A percentile compares a stretch with the other conserved stretches of the same genome.
Conservation (phyloP, 1,140 invertebrate species). For the Calliphora vicina region DNA sequence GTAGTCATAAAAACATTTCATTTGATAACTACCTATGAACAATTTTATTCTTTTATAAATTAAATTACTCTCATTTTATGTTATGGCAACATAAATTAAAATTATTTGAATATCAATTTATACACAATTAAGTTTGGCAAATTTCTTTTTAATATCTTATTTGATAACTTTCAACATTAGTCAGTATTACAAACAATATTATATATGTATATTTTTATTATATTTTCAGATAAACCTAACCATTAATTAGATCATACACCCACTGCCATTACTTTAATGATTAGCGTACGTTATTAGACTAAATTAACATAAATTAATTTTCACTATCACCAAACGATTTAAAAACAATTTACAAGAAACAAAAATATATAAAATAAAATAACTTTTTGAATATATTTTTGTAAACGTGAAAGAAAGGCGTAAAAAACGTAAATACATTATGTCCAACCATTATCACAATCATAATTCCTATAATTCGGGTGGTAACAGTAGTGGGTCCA, state of each 20-base stretch:
- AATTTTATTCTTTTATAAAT: too few species aligned
- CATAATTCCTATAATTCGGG: constrained; percentile 23
- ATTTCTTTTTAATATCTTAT: too few species aligned
- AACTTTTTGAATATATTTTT: background rate
- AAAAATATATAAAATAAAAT: background rate
- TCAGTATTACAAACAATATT: too few species aligned
- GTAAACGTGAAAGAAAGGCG: constrained; percentile 4
- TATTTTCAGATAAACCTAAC: background rate
- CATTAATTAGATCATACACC: constrained; percentile 1
- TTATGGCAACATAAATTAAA: too few species aligned
- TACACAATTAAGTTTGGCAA: too few species aligned
- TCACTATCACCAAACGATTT: background rate
- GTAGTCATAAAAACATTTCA: too few species aligned
- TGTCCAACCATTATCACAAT: constrained; percentile 27
- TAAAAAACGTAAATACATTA: background rate
- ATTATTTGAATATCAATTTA: too few species aligned
- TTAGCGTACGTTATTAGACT: background rate
- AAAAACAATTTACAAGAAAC: background rate
- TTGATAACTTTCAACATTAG: too few species aligned
- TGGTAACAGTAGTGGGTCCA: background rate
- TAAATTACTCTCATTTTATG: too few species aligned
- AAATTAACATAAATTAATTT: constrained; percentile 9
- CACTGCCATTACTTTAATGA: constrained; percentile 9
- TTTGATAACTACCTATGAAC: too few species aligned
- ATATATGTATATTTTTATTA: background rate